phyloP scores from a whole-genome alignment of 2,797 vertebrate genomes.

The Spizella passerina region DNA sequence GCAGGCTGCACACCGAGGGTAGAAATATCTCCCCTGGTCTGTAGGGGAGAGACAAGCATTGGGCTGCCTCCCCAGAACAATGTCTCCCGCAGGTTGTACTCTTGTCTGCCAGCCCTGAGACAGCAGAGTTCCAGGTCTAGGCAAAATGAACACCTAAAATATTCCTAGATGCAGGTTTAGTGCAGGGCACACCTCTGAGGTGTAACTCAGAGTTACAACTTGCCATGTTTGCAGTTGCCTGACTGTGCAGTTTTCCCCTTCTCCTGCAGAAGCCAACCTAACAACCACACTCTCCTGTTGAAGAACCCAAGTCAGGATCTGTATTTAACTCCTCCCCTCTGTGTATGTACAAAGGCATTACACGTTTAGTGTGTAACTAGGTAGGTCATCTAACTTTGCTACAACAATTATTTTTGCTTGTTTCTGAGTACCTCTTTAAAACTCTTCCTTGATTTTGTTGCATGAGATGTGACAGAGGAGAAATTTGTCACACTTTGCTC shows the following conservation, averaged over 20 bases:
- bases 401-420: neutral
- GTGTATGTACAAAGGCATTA: neutral
- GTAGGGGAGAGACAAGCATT: neutral
- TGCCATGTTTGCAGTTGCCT: accelerated
- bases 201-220: accelerated
- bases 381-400: neutral
- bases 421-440: neutral
- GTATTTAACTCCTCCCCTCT: neutral
- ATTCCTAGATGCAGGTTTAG: neutral
- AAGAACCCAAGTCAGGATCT: neutral
- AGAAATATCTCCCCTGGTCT: neutral
- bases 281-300: neutral
- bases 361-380: neutral
- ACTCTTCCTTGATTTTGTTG: neutral
- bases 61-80: neutral
- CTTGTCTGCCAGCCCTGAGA: neutral
- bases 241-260: neutral
- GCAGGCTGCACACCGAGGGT: neutral
- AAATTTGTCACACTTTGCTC: neutral
- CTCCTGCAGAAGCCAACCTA: neutral
- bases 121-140: neutral
- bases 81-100: neutral
- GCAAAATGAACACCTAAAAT: neutral
- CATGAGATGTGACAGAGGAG: neutral
- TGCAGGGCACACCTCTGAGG: neutral